phyloP scores from a whole-genome alignment of 64 coral and sea anemone species.

The Dendronephthya gigantea region DNA sequence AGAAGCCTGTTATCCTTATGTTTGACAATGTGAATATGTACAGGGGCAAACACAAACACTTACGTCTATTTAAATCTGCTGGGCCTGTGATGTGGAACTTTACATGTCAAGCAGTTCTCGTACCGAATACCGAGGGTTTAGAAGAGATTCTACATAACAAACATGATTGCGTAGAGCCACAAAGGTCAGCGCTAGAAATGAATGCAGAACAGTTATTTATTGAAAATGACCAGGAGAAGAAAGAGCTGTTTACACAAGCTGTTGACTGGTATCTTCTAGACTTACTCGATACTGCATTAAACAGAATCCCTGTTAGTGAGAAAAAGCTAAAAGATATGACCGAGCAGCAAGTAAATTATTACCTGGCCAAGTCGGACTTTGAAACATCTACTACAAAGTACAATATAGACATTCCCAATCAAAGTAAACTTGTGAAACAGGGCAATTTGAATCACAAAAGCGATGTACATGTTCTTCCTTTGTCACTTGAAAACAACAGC shows the following conservation, averaged over 20 bases:
- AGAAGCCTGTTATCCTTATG: background rate
- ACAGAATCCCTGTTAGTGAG: background rate
- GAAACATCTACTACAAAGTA: background rate
- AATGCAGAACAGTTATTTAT: background rate
- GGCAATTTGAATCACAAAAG: background rate
- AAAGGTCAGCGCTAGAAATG: background rate
- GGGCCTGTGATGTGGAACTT: conserved; percentile 22
- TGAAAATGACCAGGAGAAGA: conserved; percentile 1
- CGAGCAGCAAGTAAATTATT: background rate
- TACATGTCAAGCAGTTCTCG: background rate
- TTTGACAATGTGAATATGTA: conserved; percentile 26
- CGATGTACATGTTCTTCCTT: conserved; percentile 10
- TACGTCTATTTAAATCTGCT: background rate
- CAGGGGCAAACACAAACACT: conserved; percentile 27
- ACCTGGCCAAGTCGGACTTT: background rate
- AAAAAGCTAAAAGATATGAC: background rate
- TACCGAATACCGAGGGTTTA: conserved; percentile 13
- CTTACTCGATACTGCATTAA: background rate
- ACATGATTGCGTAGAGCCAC: background rate
- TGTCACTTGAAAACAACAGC: conserved; percentile 21
- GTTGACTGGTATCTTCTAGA: background rate
- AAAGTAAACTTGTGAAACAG: background rate
- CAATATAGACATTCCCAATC: background rate
- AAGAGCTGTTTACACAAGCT: background rate
- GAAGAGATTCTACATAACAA: background rate